Evolutionary conservation across 2,888 invertebrate genomes (phyloP).

Genomic region (Auanema sp.): DNA sequence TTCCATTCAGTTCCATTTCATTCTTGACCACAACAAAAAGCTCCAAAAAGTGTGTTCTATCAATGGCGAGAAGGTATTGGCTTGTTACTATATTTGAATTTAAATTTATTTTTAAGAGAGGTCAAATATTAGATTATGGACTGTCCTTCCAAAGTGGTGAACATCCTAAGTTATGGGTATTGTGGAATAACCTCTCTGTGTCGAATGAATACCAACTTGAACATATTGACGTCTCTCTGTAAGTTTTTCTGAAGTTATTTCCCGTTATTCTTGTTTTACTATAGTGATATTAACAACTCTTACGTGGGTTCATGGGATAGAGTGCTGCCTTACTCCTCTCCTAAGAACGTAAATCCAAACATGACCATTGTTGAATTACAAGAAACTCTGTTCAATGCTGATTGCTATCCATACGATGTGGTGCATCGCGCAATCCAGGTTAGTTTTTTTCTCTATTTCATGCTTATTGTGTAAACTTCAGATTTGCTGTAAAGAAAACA

Average conservation of each 20-base stretch:
- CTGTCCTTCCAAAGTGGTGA: not conserved
- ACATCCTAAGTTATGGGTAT: not conserved
- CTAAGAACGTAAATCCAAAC: conserved; percentile 5
- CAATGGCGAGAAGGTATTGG: not conserved
- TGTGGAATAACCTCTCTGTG: not conserved
- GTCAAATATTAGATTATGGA: conserved; percentile 8
- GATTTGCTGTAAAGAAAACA: conserved; percentile 9
- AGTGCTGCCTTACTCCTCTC: not conserved
- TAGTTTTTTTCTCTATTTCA: conserved; percentile 3
- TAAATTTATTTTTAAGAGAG: conserved; percentile 8
- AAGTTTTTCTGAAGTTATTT: not conserved
- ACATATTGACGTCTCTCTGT: not conserved
- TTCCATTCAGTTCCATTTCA: conserved; percentile 4
- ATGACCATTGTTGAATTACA: conserved; percentile 23
- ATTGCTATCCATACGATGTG: conserved; percentile 52
- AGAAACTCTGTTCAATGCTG: conserved; percentile 46
- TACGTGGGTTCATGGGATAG: not conserved
- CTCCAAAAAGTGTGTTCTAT: conserved; percentile 2
- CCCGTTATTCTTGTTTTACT: not conserved
- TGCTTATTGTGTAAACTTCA: too few species aligned
- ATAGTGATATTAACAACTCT: not conserved
- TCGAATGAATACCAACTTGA: not conserved
- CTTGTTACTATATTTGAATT: not conserved
- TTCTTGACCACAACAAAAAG: conserved; percentile 6
- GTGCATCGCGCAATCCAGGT: conserved; percentile 55